Base-by-base conservation (phyloP, 2,113 vertebrate genomes). In the Rhegmatorhina hoffmannsi region DNA sequence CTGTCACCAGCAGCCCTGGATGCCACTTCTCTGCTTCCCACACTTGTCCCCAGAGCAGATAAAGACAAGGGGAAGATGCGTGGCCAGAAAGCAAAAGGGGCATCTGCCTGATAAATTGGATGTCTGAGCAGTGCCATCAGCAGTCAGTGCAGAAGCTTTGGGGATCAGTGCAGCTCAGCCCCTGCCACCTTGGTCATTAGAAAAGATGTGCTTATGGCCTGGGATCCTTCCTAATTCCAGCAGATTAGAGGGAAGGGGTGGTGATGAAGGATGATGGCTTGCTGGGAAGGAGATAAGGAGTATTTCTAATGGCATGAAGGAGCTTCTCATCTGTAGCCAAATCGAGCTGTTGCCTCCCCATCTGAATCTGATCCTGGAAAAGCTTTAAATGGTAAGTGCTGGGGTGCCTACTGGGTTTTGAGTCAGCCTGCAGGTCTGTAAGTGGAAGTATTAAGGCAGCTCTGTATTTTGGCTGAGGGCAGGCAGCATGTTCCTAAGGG, bases 41-140 rank as follows among this genome's bases (percentile, higher is more conserved):
- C 72, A 68, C 70, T 74, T 83, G 86, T 89, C 90, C 85, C 52
- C 46, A 11, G 47, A 82, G 87, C 75, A 74, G 94, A 90, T 74
- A 93, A 92, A 89, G 90, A 93, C 15, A 13, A 88, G 75, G 82
- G 36, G 58, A 92, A 53, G 49, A 49, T 26, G 11, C 64, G 50
- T 90, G 87, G 76, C 76, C 47, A 21, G 96, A 90, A 87, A 81
- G 87, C 75, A 44, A 79, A 92, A 91, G 70, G 63, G 89, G 80
- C 75, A 26, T 38, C 33, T 6, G 49, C 52, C 53, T 82, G 87
- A 73, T 86, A 79, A 93, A 87, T 77, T 26, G 87, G 83, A 89
- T 81, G 73, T 69, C 56, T 67, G 29, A 86, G 72, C 55, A 16
- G 40, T 34, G 83, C 85, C 5, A 4, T 92, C 87, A 91, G 84